These are phyloP conservation scores for Paralvinella palmiformis DNA, from an alignment of 1,140 invertebrate genomes.

Conservation along the genomic window DNA sequence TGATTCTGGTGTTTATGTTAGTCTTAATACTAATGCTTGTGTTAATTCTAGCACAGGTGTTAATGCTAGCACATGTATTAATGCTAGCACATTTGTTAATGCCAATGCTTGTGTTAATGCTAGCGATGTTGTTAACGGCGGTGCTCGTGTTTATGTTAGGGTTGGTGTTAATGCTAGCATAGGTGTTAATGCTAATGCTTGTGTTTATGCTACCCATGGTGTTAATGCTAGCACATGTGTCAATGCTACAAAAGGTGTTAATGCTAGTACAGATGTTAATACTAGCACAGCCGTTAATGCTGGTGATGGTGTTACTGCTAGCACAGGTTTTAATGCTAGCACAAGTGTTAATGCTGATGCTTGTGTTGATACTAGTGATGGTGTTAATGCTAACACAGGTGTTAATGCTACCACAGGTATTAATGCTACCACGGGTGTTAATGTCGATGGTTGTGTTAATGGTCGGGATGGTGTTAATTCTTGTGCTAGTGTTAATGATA, in stretches of 20 bases:
- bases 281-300: not conserved
- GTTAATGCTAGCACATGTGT: not conserved
- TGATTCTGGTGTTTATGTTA: not conserved
- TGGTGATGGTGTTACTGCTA: constrained; percentile 1
- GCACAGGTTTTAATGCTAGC: constrained; percentile 9
- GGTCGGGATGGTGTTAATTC: constrained; percentile 2
- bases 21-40: not conserved
- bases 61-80: too few relatives aligned
- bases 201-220: constrained; percentile 1
- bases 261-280: not conserved
- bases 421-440: not conserved
- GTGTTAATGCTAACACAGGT: not conserved
- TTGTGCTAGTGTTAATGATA: too few relatives aligned
- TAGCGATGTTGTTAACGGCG: not conserved
- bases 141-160: constrained; percentile 3
- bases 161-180: constrained; percentile 7
- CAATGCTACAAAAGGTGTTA: constrained; percentile 3
- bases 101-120: constrained; percentile 1
- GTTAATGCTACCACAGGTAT: not conserved
- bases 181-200: not conserved
- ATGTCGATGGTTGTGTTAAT: constrained; percentile 4
- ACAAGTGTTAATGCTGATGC: constrained; percentile 7
- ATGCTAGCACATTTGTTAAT: too few relatives aligned
- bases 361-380: not conserved
- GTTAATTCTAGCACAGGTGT: too few relatives aligned